Percentiles rank a stretch among this genome's conserved stretches.
These are phyloP conservation scores for Melanostigma gelatinosum DNA, from an alignment of 2,113 vertebrate species.

Conservation along the genomic window DNA sequence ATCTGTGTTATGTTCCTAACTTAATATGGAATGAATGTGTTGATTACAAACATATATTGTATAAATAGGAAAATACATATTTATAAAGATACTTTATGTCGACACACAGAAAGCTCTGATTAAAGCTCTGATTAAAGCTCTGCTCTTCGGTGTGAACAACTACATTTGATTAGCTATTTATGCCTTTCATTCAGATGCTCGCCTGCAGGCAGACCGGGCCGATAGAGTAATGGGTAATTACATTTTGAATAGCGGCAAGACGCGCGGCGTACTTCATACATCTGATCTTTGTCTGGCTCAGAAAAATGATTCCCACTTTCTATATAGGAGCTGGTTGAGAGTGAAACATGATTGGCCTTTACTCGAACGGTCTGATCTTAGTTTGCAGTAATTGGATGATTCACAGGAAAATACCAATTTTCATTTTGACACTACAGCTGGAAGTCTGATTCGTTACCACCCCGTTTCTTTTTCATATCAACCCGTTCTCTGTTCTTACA, in stretches of 20 bases:
- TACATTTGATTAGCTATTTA: conserved; percentile 39
- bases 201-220: conserved; percentile 53
- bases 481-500: background rate
- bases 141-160: conserved; percentile 7
- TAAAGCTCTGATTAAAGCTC: background rate
- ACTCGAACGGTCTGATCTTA: conserved; percentile 27
- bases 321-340: background rate
- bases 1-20: background rate
- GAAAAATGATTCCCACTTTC: conserved; percentile 23
- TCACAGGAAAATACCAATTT: conserved; percentile 8
- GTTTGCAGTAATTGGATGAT: conserved; percentile 28
- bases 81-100: background rate
- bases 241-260: conserved; percentile 49
- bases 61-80: no score
- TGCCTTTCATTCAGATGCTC: conserved; percentile 18
- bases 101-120: background rate
- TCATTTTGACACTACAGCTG: conserved; percentile 1
- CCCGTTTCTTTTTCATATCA: background rate
- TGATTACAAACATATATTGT: background rate
- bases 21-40: background rate
- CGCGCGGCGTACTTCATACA: conserved; percentile 42
- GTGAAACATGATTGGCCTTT: conserved; percentile 37
- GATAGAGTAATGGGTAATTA: conserved; percentile 40
- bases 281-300: conserved; percentile 42
- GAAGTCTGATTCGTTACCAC: conserved; percentile 13